phyloP scores from a whole-genome alignment of 2,888 invertebrate genomes.

The Trichacis sp. region DNA sequence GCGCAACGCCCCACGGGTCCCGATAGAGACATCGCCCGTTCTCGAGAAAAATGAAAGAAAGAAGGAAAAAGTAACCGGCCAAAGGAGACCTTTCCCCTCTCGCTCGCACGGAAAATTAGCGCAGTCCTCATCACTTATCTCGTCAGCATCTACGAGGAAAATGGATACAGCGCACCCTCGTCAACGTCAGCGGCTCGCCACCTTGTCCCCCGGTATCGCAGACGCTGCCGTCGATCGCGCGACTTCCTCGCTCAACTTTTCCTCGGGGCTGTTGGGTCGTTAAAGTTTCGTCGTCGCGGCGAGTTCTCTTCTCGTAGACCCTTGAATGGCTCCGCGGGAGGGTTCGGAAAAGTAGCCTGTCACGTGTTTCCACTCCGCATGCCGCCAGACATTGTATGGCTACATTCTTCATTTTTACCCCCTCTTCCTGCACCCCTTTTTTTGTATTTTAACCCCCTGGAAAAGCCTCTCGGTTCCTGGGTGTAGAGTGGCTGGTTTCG shows the following conservation, averaged over 20 bases:
- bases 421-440: no score
- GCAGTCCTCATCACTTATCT: constrained; percentile 37
- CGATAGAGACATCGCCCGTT: constrained; percentile 7
- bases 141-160: constrained; percentile 37
- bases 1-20: constrained; percentile 10
- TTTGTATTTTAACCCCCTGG: no score
- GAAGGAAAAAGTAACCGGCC: neutral
- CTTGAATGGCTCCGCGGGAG: constrained; percentile 41
- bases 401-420: constrained; percentile 27
- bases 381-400: constrained; percentile 50
- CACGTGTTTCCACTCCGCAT: constrained; percentile 55
- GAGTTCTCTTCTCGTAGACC: constrained; percentile 6
- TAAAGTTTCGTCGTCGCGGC: constrained; percentile 41
- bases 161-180: constrained; percentile 36
- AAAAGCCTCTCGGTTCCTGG: no score
- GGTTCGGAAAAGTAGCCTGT: constrained; percentile 51
- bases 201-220: neutral
- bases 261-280: constrained; percentile 33
- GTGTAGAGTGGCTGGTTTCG: no score
- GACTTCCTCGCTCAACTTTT: constrained; percentile 20
- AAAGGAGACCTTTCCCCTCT: no score
- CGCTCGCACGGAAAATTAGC: constrained; percentile 27
- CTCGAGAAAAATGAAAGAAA: neutral
- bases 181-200: constrained; percentile 35
- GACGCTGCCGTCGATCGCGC: constrained; percentile 1